Base-by-base conservation (phyloP, 2,888 invertebrate genomes). In the Euzetes globulus region DNA sequence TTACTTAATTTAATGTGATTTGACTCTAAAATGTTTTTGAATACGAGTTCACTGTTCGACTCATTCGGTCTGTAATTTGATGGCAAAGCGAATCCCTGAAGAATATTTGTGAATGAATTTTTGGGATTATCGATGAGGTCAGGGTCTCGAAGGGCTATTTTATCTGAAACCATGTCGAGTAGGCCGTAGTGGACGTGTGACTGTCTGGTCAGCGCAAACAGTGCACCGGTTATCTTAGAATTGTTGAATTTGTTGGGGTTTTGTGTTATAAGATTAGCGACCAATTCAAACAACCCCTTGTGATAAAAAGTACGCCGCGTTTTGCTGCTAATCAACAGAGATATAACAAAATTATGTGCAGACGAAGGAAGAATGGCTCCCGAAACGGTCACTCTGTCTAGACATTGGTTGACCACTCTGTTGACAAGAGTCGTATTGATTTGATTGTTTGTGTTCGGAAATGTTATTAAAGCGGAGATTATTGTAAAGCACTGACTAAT, bases 171-270 rank as follows among this genome's bases (percentile, higher is more conserved):
- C 3, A 65, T 37, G 29, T 65, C 37, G 1, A 41, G 2, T 11
- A 65, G 41, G 1, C 65, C 65, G 65, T 37, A 65, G 19, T 65
- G 65, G n/a, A 65, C 19, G 65, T 65, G 65, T 5, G 17, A 65
- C 3, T 65, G 65, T n/a, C 11, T 1, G 65, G 37, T 65, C 37
- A 65, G 65, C 1, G 65, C 13, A 1, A 6, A 37, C 37, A 65
- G 37, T 2, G 19, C 37, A 3, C 33, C 65, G 1, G n/a, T 9
- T 19, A n/a, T 33, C 17, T 41, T 65, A 19, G 65, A 65, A n/a
- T 17, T 65, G 3, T 65, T n/a, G 17, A 65, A n/a, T 37, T 65
- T 37, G 19, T 33, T 65, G 3, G 37, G 65, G 19, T 65, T 65
- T 33, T 65, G 17, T 19, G 29, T 19, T 9, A 65, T 65, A 5